These are phyloP conservation scores for Tokudaia tokunoshimensis DNA, from an alignment of 2,797 vertebrate species.

Conservation along the genomic window DNA sequence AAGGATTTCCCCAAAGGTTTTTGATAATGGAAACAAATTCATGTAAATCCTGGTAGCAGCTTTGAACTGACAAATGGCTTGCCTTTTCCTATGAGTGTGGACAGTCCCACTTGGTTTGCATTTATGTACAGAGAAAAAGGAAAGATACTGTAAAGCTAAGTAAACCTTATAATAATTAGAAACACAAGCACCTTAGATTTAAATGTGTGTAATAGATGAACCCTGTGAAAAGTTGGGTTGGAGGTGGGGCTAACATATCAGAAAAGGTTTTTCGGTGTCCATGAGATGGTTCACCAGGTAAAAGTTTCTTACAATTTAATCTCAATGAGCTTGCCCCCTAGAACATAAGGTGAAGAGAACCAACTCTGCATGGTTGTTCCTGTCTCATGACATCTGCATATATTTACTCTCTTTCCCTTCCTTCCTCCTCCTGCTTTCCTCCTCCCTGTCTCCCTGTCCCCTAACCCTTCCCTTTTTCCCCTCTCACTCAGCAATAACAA, in stretches of 20 bases:
- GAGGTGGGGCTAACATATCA: not conserved
- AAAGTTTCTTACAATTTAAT: not conserved
- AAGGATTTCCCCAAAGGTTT: slow-evolving; percentile 5
- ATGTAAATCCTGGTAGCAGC: not conserved
- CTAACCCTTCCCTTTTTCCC: not conserved
- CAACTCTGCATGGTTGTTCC: not conserved
- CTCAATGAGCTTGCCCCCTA: not conserved
- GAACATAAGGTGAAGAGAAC: not conserved
- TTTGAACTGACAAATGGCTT: slow-evolving; percentile 51
- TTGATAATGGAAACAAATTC: slow-evolving; percentile 44
- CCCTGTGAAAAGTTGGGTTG: slow-evolving; percentile 20
- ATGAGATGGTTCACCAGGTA: not conserved
- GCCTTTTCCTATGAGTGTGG: not conserved
- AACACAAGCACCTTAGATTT: slow-evolving; percentile 31
- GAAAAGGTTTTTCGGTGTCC: not conserved
- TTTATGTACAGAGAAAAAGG: slow-evolving; percentile 12
- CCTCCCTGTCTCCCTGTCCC: not conserved
- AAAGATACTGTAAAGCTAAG: slow-evolving; percentile 10
- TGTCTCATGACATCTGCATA: not conserved
- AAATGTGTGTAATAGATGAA: not conserved
- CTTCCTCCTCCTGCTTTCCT: not conserved
- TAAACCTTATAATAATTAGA: slow-evolving; percentile 35
- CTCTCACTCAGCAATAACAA: not conserved
- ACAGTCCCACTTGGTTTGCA: slow-evolving; percentile 41
- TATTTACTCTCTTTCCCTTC: not conserved